Conservation (phyloP, 2,888 invertebrate genomes). For the Anagyrus pseudococci region DNA sequence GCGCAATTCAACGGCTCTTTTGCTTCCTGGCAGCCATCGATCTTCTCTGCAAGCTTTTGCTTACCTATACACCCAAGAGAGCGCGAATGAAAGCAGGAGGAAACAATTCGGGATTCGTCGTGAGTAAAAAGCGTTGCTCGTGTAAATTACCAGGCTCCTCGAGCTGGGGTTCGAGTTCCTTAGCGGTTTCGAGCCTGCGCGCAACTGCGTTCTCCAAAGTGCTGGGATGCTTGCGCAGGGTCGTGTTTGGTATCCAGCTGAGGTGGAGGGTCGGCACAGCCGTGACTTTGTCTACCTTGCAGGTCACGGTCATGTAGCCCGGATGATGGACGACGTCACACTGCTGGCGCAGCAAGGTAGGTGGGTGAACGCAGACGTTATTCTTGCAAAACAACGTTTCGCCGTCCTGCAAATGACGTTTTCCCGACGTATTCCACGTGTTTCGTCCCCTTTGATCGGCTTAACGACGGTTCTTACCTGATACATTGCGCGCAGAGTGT, state of each 20-base stretch:
- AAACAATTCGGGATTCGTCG: neutral
- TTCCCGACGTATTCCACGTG: too few relatives aligned
- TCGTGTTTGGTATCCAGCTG: constrained; percentile 94
- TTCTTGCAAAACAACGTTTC: constrained; percentile 92
- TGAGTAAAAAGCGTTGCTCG: neutral
- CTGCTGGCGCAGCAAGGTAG: constrained; percentile 81
- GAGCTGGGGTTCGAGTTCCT: constrained; percentile 22
- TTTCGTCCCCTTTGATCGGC: too few relatives aligned
- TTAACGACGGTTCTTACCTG: too few relatives aligned
- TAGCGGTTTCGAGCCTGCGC: constrained; percentile 28
- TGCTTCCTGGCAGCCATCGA: constrained; percentile 58
- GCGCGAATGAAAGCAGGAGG: too few relatives aligned
- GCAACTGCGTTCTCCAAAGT: constrained; percentile 67
- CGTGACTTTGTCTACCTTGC: constrained; percentile 79
- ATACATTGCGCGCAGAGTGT: constrained; percentile 66
- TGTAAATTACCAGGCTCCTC: constrained; percentile 31
- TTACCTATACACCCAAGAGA: constrained; percentile 15
- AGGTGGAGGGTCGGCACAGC: constrained; percentile 83
- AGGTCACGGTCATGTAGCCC: constrained; percentile 88
- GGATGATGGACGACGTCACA: constrained; percentile 89
- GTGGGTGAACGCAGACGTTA: constrained; percentile 96
- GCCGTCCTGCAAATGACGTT: constrained; percentile 70
- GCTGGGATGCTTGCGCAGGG: constrained; percentile 84
- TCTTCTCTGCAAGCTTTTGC: constrained; percentile 50
- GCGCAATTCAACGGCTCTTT: constrained; percentile 56